A percentile compares a stretch with the other conserved stretches of the same genome.
phyloP scores from a whole-genome alignment of 2,113 vertebrate genomes.

The Daubentonia madagascariensis region DNA sequence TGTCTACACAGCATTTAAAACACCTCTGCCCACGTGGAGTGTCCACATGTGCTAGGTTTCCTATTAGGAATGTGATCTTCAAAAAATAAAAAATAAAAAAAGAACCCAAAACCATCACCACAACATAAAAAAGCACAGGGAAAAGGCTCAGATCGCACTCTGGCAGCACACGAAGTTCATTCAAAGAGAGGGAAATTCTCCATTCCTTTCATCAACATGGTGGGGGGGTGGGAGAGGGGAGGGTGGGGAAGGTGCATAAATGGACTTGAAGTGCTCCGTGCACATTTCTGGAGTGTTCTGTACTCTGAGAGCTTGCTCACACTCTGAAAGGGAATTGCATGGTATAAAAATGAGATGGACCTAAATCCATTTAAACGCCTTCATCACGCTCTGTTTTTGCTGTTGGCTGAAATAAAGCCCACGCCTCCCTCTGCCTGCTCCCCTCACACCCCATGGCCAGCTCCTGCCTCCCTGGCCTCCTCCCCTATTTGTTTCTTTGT shows the following conservation, averaged over 20 bases:
- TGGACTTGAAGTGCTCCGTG: neutral
- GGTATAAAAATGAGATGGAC: neutral
- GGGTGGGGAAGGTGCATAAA: neutral
- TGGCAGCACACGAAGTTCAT: neutral
- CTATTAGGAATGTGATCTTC: neutral
- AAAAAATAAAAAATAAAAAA: neutral
- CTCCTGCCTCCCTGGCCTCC: neutral
- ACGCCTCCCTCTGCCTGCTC: neutral
- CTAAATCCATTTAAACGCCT: neutral
- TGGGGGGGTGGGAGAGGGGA: neutral
- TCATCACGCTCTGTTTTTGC: neutral
- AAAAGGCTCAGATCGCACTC: neutral
- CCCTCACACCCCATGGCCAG: fast-evolving
- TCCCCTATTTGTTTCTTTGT: neutral
- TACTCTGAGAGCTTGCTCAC: neutral
- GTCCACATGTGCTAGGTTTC: neutral
- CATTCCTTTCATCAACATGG: neutral
- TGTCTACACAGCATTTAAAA: neutral
- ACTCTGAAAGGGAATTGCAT: neutral
- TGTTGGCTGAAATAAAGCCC: neutral
- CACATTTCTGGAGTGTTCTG: neutral
- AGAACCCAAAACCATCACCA: neutral
- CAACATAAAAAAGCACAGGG: neutral
- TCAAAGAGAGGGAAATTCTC: neutral
- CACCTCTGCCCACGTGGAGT: neutral